Evolutionary conservation across 2,888 invertebrate species (phyloP), one percentile per base, ranked within the genome.

Genomic region (Atethmia centrago): DNA sequence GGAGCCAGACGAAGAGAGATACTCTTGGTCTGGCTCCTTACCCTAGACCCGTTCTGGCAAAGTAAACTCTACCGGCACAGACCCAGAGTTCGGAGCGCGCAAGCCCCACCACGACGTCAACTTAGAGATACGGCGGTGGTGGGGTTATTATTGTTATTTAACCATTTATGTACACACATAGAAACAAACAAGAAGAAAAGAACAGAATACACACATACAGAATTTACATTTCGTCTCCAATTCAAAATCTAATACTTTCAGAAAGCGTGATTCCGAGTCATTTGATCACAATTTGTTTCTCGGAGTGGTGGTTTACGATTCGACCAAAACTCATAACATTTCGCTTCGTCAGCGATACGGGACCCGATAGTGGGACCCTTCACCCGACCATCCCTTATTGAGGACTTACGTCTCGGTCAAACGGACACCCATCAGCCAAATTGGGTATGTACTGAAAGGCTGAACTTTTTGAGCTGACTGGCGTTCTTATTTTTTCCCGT

Each of bases 361-460:
- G 12, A 42, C 51, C 64, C 61, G 74, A 82, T 85, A 78, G 74
- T 71, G 74, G 21, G 68, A 75, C 75, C 78, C 73, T 75, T 75
- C 65, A 78, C 74, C 74, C 72, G 40, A 51, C 66, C 64, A 70
- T 55, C 68, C 67, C 72, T 77, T 74, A 80, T 74, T 71, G 82
- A 80, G 58, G 69, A 67, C 74, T 80, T 84, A 71, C 75, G 36
- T 74, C 73, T 53, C 77, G 83, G 83, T 72, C 80, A 78, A 79
- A 80, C 66, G 86, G 62, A 72, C 62, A 74, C 53, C 67, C 76
- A 83, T 83, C 75, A 76, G 61, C 67, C 45, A 85, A 85, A 84
- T 85, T 85, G 84, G 75, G 79, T 74, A 66, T 59, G 49, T 64
- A 69, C 61, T 71, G 70, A 82, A 82, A 65, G 53, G 56, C 56